Evolutionary conservation across 30 jellyfish, hydroid and myxozoan genomes (phyloP).

Genomic region (Haliclystus octoradiatus): DNA sequence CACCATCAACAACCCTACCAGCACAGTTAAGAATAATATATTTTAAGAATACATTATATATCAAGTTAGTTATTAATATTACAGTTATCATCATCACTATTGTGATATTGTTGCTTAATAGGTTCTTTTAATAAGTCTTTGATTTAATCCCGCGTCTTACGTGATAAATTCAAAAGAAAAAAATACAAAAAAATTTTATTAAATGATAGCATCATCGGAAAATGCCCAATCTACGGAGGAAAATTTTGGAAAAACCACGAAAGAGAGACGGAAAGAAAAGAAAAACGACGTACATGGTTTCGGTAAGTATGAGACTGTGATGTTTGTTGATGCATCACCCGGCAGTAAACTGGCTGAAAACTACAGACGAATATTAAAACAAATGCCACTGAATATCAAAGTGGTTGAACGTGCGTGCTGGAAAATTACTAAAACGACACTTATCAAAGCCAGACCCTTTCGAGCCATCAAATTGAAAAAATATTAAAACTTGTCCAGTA

Average conservation of each 20-base stretch:
- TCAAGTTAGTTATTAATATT: too few relatives aligned
- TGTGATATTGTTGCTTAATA: too few relatives aligned
- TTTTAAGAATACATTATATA: too few relatives aligned
- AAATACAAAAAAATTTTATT: not conserved
- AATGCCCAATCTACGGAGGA: conserved; percentile 15
- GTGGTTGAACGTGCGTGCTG: conserved; percentile 25
- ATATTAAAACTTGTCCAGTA: not conserved
- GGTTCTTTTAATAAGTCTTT: too few relatives aligned
- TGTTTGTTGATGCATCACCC: conserved; percentile 26
- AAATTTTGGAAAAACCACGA: conserved; percentile 5
- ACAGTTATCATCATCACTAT: too few relatives aligned
- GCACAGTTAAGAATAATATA: too few relatives aligned
- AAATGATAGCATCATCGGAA: conserved; percentile 4
- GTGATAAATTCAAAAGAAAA: too few relatives aligned
- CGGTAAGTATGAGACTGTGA: conserved; percentile 10
- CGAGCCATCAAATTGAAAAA: not conserved
- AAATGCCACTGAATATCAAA: conserved; percentile 5
- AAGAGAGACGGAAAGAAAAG: conserved; percentile 2
- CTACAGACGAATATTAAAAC: conserved; percentile 9
- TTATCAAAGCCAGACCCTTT: conserved; percentile 17
- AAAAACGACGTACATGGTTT: conserved; percentile 6
- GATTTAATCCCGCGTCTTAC: too few relatives aligned
- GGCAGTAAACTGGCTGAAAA: conserved; percentile 1
- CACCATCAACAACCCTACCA: too few relatives aligned
- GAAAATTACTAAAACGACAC: conserved; percentile 9